These are phyloP conservation scores for Xerus inauris DNA, from an alignment of 2,113 vertebrate species.

Conservation along the genomic window DNA sequence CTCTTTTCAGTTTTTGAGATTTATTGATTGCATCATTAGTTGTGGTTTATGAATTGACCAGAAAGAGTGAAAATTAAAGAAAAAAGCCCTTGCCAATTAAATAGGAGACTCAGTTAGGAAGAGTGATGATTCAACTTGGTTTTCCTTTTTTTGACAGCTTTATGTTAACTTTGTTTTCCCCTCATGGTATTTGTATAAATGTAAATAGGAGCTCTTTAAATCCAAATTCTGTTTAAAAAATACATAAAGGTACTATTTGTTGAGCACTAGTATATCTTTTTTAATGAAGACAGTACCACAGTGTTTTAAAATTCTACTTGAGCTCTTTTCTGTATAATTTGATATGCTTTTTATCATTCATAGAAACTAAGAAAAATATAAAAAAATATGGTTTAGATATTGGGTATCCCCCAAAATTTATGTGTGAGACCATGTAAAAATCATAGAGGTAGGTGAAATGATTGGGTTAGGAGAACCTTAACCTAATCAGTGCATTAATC, in stretches of 20 bases:
- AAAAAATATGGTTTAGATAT: background rate
- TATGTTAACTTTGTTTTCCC: slow-evolving; percentile 41
- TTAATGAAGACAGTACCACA: background rate
- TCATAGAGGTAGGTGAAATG: too few species aligned
- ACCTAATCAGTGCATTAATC: too few species aligned
- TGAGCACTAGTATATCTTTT: background rate
- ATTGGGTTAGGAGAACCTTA: too few species aligned
- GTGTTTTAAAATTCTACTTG: slow-evolving; percentile 2
- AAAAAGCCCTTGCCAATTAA: background rate
- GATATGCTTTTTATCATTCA: background rate
- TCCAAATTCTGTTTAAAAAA: slow-evolving; percentile 13
- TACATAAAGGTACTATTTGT: background rate
- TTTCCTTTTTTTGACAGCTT: slow-evolving; percentile 21
- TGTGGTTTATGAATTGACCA: slow-evolving; percentile 23
- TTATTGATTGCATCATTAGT: slow-evolving; percentile 10
- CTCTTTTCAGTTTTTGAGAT: background rate
- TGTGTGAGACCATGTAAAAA: too few species aligned
- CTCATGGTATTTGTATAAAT: background rate
- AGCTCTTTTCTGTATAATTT: background rate
- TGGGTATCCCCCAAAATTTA: too few species aligned
- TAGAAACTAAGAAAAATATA: slow-evolving; percentile 39
- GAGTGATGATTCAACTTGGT: background rate
- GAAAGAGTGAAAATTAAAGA: background rate
- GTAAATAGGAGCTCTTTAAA: slow-evolving; percentile 28
- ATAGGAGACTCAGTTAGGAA: background rate